Conservation (phyloP, 2,113 vertebrate species). For the Aix galericulata region DNA sequence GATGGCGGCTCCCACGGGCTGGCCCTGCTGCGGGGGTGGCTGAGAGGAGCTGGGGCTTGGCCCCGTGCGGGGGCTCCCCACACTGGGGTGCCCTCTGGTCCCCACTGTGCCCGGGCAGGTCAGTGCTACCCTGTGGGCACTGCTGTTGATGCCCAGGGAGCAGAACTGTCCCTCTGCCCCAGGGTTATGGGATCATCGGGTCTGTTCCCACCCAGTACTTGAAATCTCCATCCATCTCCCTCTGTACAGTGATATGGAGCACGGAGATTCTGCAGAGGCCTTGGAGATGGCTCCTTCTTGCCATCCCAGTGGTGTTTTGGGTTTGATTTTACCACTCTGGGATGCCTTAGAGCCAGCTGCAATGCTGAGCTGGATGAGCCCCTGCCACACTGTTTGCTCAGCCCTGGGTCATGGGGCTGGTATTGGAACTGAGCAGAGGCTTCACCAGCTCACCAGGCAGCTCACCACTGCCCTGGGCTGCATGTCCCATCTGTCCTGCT, state of each 20-base stretch:
- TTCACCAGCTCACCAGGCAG: neutral
- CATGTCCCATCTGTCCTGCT: rapidly evolving
- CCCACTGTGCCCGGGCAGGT: neutral
- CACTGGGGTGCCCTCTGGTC: neutral
- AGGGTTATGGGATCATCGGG: neutral
- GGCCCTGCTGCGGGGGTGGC: neutral
- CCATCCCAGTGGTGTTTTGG: neutral
- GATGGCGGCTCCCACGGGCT: neutral
- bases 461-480: neutral
- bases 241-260: neutral
- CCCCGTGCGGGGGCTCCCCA: neutral
- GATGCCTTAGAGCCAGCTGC: neutral
- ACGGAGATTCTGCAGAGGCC: neutral
- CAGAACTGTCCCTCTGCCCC: neutral
- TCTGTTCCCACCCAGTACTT: neutral
- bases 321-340: neutral
- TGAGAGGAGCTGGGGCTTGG: neutral
- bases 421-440: neutral
- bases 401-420: no score
- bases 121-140: no score
- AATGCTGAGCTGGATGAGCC: neutral
- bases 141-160: neutral
- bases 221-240: neutral
- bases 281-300: neutral
- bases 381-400: neutral